These are phyloP conservation scores for Falcaria lacertinaria DNA, from an alignment of 2,888 invertebrate species.

Conservation along the genomic window DNA sequence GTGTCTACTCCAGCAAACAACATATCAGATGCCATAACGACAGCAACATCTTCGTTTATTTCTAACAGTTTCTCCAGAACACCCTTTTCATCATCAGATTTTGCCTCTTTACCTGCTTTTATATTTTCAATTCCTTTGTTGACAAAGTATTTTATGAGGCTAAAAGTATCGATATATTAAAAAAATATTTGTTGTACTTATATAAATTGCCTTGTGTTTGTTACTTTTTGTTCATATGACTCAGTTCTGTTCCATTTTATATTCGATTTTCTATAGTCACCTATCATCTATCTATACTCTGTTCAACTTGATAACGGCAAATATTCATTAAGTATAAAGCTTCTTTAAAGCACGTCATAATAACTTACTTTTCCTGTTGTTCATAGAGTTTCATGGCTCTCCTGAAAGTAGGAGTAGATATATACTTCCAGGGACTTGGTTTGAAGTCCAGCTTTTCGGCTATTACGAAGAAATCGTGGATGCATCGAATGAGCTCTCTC, in stretches of 20 bases:
- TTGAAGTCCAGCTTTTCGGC: conserved; percentile 46
- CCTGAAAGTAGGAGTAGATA: conserved; percentile 43
- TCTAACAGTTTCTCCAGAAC: conserved; percentile 81
- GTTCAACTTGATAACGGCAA: too few species aligned
- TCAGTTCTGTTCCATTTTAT: too few species aligned
- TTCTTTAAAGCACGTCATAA: neutral
- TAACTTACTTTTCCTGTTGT: conserved; percentile 24
- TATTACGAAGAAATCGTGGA: conserved; percentile 42
- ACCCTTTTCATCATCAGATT: conserved; percentile 60
- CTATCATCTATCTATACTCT: too few species aligned
- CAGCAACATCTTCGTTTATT: conserved; percentile 78
- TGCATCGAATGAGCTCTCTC: conserved; percentile 44
- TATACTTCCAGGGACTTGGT: conserved; percentile 46
- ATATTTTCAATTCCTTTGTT: conserved; percentile 35
- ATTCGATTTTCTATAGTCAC: too few species aligned
- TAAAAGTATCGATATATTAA: too few species aligned
- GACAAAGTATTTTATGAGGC: conserved; percentile 34
- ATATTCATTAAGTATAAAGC: too few species aligned
- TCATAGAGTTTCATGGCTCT: conserved; percentile 51
- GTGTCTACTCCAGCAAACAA: conserved; percentile 84
- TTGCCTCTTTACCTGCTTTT: conserved; percentile 17
- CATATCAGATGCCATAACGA: conserved; percentile 83
- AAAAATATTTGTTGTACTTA: too few species aligned
- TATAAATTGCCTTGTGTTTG: too few species aligned
- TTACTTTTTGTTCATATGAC: too few species aligned